Evolutionary conservation across 2,888 invertebrate species (phyloP).

Genomic region (Luffia ferchaultella): DNA sequence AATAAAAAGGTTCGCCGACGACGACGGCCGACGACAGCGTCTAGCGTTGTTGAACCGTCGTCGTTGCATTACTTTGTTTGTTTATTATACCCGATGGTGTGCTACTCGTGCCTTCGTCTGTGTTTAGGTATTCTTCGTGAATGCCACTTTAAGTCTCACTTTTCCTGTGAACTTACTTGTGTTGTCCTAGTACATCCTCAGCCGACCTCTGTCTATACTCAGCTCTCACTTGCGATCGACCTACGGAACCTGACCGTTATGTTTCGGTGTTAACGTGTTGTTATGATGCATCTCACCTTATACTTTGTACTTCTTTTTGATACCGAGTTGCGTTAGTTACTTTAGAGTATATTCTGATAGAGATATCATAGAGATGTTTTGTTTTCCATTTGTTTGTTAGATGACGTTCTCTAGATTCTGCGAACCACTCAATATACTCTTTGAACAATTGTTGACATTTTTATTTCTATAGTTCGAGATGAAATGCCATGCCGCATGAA

Average conservation of each 20-base stretch:
- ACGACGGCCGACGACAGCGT: constrained; percentile 33
- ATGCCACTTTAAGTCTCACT: constrained; percentile 46
- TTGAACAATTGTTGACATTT: constrained; percentile 21
- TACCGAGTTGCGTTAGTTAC: too few species aligned
- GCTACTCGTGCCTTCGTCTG: constrained; percentile 40
- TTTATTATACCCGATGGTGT: constrained; percentile 49
- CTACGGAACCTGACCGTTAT: neutral
- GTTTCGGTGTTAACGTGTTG: neutral
- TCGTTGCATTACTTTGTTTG: constrained; percentile 46
- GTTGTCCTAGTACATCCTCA: constrained; percentile 17
- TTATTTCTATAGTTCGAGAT: constrained; percentile 29
- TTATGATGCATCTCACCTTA: neutral
- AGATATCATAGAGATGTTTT: neutral
- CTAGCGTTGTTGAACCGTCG: constrained; percentile 41
- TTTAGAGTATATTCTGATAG: neutral
- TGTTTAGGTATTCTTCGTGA: constrained; percentile 57
- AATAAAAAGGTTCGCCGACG: constrained; percentile 81
- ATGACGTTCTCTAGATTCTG: constrained; percentile 30
- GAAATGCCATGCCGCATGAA: constrained; percentile 47
- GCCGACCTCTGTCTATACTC: neutral
- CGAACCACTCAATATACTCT: neutral
- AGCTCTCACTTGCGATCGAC: neutral
- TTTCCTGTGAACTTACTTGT: constrained; percentile 49
- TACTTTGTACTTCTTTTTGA: neutral
- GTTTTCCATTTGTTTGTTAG: too few species aligned